phyloP scores from a whole-genome alignment of 2,888 invertebrate species.

The Caenorhabditis parvicauda region DNA sequence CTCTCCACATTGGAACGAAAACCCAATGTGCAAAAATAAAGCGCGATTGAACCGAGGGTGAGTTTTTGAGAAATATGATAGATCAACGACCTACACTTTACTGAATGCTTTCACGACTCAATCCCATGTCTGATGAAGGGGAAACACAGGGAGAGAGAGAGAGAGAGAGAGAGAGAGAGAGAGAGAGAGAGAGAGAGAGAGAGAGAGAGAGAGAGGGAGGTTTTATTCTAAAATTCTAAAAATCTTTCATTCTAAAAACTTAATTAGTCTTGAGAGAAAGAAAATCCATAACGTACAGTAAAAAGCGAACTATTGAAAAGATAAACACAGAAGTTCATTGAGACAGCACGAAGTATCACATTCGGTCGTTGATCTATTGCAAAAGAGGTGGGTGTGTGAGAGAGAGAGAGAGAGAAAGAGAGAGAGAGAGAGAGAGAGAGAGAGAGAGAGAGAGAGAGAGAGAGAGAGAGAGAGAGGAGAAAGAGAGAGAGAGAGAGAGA shows the following conservation, averaged over 20 bases:
- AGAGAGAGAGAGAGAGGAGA: background rate
- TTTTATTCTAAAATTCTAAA: background rate
- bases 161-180: background rate
- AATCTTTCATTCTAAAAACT: background rate
- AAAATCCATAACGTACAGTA: background rate
- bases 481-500: background rate
- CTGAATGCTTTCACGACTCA: too few relatives aligned
- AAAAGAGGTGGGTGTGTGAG: background rate
- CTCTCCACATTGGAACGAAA: too few relatives aligned
- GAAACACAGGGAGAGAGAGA: background rate
- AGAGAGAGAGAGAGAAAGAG: background rate
- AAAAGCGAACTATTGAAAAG: background rate
- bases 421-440: background rate
- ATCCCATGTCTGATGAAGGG: background rate
- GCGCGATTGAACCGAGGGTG: too few relatives aligned
- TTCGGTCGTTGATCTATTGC: background rate
- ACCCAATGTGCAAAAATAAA: too few relatives aligned
- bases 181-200: constrained; percentile 14
- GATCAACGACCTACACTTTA: too few relatives aligned
- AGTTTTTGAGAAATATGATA: background rate
- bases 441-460: background rate
- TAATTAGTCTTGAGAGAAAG: background rate
- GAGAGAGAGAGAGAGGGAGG: background rate
- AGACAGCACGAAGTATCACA: too few relatives aligned
- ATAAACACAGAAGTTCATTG: too few relatives aligned